Percentiles rank a stretch among this genome's conserved stretches.
Evolutionary conservation across 2,797 vertebrate species (phyloP).

Genomic region (Rhynchonycteris naso): DNA sequence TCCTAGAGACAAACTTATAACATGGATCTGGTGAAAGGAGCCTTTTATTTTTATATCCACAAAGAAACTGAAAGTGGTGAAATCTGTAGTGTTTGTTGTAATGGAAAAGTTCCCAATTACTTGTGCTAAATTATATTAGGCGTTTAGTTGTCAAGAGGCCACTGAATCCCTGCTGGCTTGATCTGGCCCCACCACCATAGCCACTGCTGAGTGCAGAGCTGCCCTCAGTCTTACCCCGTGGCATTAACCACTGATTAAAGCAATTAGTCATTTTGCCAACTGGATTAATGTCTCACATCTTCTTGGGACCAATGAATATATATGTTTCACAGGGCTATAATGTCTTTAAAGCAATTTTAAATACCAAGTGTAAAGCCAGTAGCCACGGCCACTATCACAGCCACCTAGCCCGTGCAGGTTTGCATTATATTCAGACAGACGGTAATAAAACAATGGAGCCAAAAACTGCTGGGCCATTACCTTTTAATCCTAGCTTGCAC

Average conservation of each 20-base stretch:
- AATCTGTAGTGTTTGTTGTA: neutral
- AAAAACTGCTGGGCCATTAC: too few relatives aligned
- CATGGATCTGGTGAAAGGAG: neutral
- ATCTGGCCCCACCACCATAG: neutral
- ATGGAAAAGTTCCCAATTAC: neutral
- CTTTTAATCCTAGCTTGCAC: too few relatives aligned
- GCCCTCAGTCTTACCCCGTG: neutral
- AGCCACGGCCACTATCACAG: too few relatives aligned
- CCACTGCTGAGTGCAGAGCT: neutral
- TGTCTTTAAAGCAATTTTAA: conserved; percentile 46
- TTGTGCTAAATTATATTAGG: conserved; percentile 12
- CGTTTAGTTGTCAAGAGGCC: conserved; percentile 42
- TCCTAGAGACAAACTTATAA: neutral
- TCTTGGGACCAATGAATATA: conserved; percentile 20
- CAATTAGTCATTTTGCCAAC: conserved; percentile 54
- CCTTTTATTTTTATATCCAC: neutral
- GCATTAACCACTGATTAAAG: conserved; percentile 44
- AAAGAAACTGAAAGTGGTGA: conserved; percentile 7
- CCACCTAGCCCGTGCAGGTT: too few relatives aligned
- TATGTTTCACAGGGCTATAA: conserved; percentile 27
- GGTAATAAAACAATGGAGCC: too few relatives aligned
- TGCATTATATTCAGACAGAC: too few relatives aligned
- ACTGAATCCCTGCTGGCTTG: conserved; percentile 12
- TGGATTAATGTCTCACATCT: conserved; percentile 36
- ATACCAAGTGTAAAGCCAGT: too few relatives aligned